Conservation (phyloP, 2,888 invertebrate species). For the Hypercompe scribonia region DNA sequence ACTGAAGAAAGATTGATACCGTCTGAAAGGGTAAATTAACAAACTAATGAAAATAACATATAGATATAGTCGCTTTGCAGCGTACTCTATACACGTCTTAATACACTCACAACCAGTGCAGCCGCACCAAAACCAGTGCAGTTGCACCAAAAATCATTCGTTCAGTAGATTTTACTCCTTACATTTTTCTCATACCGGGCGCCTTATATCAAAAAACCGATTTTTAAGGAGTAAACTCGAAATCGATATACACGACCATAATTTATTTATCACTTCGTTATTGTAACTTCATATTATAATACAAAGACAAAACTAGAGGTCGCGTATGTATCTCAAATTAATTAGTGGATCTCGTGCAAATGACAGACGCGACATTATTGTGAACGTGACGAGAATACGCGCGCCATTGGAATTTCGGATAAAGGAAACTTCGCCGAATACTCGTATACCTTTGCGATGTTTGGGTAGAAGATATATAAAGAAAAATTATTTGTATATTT, state of each 20-base stretch:
- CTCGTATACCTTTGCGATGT: slow-evolving; percentile 38
- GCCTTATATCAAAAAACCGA: too few relatives aligned
- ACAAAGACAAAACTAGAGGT: slow-evolving; percentile 5
- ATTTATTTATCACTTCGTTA: background rate
- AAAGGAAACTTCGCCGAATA: slow-evolving; percentile 32
- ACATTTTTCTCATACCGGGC: too few relatives aligned
- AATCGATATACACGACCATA: background rate
- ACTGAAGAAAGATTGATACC: too few relatives aligned
- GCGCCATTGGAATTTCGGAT: slow-evolving; percentile 23
- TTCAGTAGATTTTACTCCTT: too few relatives aligned
- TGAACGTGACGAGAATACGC: slow-evolving; percentile 48
- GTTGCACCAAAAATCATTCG: too few relatives aligned
- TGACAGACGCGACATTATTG: slow-evolving; percentile 53
- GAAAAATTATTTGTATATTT: background rate
- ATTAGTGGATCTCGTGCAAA: slow-evolving; percentile 39
- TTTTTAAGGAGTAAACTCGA: background rate
- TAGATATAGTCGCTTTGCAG: too few relatives aligned
- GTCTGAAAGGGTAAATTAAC: too few relatives aligned
- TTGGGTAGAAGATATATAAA: slow-evolving; percentile 36
- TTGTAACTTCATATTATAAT: background rate
- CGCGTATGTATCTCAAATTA: slow-evolving; percentile 36
- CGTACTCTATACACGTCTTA: too few relatives aligned
- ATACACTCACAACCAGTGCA: too few relatives aligned
- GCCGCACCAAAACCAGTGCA: too few relatives aligned
- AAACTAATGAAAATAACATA: too few relatives aligned